phyloP scores from a whole-genome alignment of 2,113 vertebrate species.

The Malurus elegans region DNA sequence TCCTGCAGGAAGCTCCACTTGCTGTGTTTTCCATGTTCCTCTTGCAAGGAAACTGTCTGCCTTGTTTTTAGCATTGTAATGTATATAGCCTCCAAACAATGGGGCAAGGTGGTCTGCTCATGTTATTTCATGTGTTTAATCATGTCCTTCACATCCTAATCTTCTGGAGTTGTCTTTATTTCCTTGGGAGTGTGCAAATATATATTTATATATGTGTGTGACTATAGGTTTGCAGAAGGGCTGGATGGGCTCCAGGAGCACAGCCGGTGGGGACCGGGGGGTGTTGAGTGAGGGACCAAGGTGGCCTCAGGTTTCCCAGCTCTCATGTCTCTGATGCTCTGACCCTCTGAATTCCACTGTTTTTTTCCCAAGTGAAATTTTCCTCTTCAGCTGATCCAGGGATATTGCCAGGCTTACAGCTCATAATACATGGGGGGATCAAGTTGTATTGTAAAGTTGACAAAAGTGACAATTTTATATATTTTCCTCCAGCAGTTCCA shows the following conservation, averaged over 20 bases:
- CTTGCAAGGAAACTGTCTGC: background rate
- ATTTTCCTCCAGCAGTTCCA: background rate
- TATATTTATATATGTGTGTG: background rate
- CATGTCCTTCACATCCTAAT: background rate
- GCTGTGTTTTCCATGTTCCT: background rate
- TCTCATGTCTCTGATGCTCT: background rate
- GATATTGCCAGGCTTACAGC: background rate
- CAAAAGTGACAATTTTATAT: background rate
- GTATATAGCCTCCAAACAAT: background rate
- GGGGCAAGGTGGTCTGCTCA: background rate
- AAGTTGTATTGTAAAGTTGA: constrained; percentile 6
- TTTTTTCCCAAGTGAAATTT: constrained; percentile 41
- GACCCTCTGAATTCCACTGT: background rate
- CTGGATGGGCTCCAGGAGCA: background rate
- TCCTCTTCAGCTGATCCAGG: constrained; percentile 21
- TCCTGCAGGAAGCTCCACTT: background rate
- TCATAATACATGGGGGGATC: constrained; percentile 13
- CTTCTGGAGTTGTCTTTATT: background rate
- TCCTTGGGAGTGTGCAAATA: background rate
- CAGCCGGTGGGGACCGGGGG: background rate
- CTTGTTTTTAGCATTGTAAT: accelerated
- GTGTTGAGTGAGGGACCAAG: background rate
- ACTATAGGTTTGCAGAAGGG: background rate
- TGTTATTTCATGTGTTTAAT: background rate
- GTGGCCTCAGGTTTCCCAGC: background rate